Conservation (phyloP, 2,888 invertebrate genomes). For the Lasioglossum lativentre region DNA sequence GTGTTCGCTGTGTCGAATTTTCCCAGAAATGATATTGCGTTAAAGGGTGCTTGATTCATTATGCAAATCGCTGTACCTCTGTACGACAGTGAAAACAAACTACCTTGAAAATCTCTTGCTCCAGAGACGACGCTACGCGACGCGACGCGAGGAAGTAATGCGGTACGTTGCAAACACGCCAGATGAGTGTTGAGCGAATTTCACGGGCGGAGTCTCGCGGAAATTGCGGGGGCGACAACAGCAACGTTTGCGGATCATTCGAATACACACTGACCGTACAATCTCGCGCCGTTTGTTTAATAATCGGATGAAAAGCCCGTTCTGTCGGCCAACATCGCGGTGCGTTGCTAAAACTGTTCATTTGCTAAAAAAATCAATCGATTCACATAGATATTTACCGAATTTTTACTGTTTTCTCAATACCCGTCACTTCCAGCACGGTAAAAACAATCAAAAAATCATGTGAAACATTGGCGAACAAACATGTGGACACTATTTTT, state of each 20-base stretch:
- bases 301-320: neutral
- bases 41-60: neutral
- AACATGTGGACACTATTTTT: no score
- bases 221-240: neutral
- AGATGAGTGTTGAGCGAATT: neutral
- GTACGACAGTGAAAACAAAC: neutral
- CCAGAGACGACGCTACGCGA: neutral
- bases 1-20: neutral
- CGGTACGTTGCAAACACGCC: neutral
- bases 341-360: neutral
- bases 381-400: neutral
- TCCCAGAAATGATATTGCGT: neutral
- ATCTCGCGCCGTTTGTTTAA: neutral
- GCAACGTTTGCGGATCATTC: neutral
- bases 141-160: neutral
- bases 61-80: neutral
- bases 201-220: neutral
- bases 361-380: neutral
- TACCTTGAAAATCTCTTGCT: neutral
- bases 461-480: neutral
- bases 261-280: neutral
- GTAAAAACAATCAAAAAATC: neutral
- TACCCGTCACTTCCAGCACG: neutral
- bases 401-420: neutral
- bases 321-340: neutral